A percentile compares a stretch with the other conserved stretches of the same genome.
These are phyloP conservation scores for Monochamus alternatus DNA, from an alignment of 2,888 invertebrate genomes.

Conservation along the genomic window DNA sequence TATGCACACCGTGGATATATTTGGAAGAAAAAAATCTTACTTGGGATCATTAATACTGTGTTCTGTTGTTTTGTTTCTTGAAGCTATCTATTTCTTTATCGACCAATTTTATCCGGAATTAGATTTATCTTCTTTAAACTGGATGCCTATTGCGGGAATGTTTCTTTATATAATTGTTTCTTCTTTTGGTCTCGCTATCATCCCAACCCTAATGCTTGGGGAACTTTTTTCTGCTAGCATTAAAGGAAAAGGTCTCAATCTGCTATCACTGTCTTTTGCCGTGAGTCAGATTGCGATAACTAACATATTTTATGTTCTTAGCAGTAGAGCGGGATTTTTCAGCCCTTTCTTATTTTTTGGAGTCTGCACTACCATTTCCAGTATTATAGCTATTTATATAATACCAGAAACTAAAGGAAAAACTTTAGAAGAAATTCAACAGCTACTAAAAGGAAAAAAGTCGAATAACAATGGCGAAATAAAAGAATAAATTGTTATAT, in stretches of 20 bases:
- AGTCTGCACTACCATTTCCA: slow-evolving; percentile 42
- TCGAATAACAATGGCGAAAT: neutral
- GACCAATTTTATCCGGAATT: slow-evolving; percentile 40
- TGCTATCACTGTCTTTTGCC: slow-evolving; percentile 59
- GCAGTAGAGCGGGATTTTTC: slow-evolving; percentile 57
- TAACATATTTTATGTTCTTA: slow-evolving; percentile 59
- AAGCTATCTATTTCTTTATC: slow-evolving; percentile 42
- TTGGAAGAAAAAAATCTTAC: slow-evolving; percentile 46
- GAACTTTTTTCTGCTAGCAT: slow-evolving; percentile 63
- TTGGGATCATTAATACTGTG: slow-evolving; percentile 42
- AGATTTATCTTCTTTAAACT: slow-evolving; percentile 30
- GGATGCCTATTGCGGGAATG: slow-evolving; percentile 59
- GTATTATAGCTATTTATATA: slow-evolving; percentile 20
- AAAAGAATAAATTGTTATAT: too few relatives aligned
- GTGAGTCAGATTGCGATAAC: neutral
- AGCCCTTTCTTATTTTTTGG: slow-evolving; percentile 61
- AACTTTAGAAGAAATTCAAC: slow-evolving; percentile 45
- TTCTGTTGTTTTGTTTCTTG: slow-evolving; percentile 33
- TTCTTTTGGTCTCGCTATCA: slow-evolving; percentile 59
- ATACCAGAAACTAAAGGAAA: slow-evolving; percentile 44
- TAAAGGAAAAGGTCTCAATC: slow-evolving; percentile 58
- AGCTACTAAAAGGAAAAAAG: slow-evolving; percentile 20
- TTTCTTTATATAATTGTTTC: slow-evolving; percentile 57
- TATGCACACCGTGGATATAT: slow-evolving; percentile 40
- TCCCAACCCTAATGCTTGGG: slow-evolving; percentile 62